Conservation (phyloP, 30 jellyfish, hydroid and myxozoan genomes). For the Turritopsis dohrnii region DNA sequence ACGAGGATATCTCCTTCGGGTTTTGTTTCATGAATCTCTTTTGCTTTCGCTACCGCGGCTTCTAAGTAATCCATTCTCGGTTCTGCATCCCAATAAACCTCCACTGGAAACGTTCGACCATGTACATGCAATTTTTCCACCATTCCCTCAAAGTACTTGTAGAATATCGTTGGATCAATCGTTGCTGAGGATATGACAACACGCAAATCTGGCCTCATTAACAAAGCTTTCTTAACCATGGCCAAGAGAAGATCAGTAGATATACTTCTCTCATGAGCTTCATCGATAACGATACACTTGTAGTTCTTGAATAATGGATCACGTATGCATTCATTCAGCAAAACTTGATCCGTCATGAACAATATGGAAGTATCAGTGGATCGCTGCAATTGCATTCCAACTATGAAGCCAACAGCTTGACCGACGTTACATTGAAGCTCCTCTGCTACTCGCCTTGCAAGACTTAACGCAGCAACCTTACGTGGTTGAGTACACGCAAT, state of each 20-base stretch:
- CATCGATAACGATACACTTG: conserved; percentile 53
- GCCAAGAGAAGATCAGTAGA: conserved; percentile 55
- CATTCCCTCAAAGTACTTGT: conserved; percentile 44
- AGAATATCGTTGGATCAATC: conserved; percentile 53
- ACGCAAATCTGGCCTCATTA: conserved; percentile 24
- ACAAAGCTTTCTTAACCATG: conserved; percentile 35
- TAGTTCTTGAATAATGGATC: conserved; percentile 41
- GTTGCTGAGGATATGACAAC: conserved; percentile 73
- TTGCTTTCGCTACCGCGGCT: conserved; percentile 36
- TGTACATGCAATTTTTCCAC: conserved; percentile 39
- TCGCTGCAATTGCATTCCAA: conserved; percentile 36
- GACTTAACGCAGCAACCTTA: conserved; percentile 64
- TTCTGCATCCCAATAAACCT: conserved; percentile 25
- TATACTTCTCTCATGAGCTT: conserved; percentile 73
- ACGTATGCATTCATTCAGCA: conserved; percentile 49
- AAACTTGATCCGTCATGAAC: conserved; percentile 53
- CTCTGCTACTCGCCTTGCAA: conserved; percentile 47
- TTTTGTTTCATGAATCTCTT: conserved; percentile 33
- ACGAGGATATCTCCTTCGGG: conserved; percentile 48
- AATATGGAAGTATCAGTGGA: conserved; percentile 30
- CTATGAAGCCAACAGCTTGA: conserved; percentile 44
- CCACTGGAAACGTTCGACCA: conserved; percentile 67
- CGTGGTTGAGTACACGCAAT: conserved; percentile 73
- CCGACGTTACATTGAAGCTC: conserved; percentile 48
- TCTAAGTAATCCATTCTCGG: background rate